Evolutionary conservation across 35 echinoderm and acorn worm species (phyloP), one percentile per base, ranked within the genome.

Genomic region (Ophiothrix spiculata): DNA sequence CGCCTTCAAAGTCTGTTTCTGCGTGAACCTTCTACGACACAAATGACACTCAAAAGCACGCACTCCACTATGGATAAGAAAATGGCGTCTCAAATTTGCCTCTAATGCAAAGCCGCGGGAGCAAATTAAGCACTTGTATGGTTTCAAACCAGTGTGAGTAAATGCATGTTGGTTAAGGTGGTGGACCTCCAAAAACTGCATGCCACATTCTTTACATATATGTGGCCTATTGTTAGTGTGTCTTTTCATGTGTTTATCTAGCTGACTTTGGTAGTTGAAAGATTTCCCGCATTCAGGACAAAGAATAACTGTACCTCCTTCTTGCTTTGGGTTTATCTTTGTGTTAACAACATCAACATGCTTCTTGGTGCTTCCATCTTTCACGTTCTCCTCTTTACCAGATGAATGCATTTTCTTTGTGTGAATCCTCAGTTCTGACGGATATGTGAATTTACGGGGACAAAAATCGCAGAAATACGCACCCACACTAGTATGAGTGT

Each of bases 171-270:
- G 76, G 36, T 63, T 54, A 33, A 87, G 54, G 45, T 87, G 86
- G 64, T 78, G 75, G 0, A 54, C 19, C 42, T 79, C 40, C 76
- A 79, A 56, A 41, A 87, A 87, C 75, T 87, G 64, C 86, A 87
- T 87, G 45, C 86, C 86, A 39, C 86, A 87, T 39, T 87, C 86
- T 36, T 49, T 79, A 31, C 86, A 87, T 29, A 87, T 80, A 42
- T 79, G 56, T 63, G 86, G 86, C 21, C 86, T 39, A 15, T 79
- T 63, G 25, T 78, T 77, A 37, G 39, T 87, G 35, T 87, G 86
- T 69, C 75, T 87, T 45, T 77, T 80, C 75, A 87, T 87, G 39
- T 87, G 86, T 49, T 78, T 80, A 31, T 87, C 78, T 0, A 87
- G 41, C 10, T 87, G 86, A 56, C 76, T 56, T 33, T 35, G 39